These are phyloP conservation scores for Sebastes steindachneri DNA, from an alignment of 2,797 vertebrate species.

Conservation along the genomic window DNA sequence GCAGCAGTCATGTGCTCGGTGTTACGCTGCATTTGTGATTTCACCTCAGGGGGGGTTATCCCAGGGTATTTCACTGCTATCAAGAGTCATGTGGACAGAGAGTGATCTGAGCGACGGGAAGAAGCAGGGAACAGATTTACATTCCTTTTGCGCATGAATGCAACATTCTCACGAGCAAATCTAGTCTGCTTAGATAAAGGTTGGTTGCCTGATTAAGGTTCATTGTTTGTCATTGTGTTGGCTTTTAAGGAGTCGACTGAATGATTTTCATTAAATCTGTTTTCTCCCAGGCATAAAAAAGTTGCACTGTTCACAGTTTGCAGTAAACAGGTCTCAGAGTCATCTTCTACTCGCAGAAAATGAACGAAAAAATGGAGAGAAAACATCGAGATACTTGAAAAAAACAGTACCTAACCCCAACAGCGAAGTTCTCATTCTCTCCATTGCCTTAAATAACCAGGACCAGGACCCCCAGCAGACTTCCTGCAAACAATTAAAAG, in stretches of 20 bases:
- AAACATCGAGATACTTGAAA: too few relatives aligned
- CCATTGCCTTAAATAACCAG: too few relatives aligned
- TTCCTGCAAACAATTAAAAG: too few relatives aligned
- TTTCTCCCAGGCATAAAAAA: background rate
- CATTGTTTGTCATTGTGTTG: background rate
- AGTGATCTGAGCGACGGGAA: background rate
- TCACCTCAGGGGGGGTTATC: conserved; percentile 35
- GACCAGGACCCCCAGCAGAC: too few relatives aligned
- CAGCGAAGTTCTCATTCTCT: too few relatives aligned
- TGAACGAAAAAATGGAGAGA: background rate
- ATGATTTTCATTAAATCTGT: background rate
- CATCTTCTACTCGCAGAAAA: background rate
- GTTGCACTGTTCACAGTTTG: background rate
- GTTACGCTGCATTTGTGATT: conserved; percentile 15
- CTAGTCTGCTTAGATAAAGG: background rate
- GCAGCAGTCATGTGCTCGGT: conserved; percentile 12
- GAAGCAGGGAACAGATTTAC: background rate
- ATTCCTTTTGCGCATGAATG: background rate
- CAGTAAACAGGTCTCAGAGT: background rate
- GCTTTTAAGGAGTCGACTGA: background rate
- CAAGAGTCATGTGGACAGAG: background rate
- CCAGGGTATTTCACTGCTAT: conserved; percentile 25
- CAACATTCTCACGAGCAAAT: background rate
- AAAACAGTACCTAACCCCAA: too few relatives aligned
- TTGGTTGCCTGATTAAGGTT: background rate